Base-by-base conservation (phyloP, 1,140 invertebrate species). In the Trialeurodes vaporariorum region DNA sequence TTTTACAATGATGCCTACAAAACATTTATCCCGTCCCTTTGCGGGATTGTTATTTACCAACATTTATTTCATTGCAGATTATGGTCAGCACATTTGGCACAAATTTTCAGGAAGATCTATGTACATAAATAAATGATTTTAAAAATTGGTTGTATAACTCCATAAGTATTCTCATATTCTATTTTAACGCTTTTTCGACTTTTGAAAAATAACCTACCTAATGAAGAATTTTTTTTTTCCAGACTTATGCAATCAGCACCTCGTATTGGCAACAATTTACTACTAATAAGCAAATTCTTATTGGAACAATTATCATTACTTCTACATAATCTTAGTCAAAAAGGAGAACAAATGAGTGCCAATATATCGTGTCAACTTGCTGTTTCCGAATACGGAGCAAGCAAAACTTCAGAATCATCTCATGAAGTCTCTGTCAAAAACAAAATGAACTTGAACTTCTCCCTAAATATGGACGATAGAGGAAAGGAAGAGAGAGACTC, bases 281-380 rank as follows among this genome's bases (percentile, higher is more conserved):
- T 80, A 67, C 78, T 82, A 67, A 72, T 85, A 70, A 81, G 79
- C 69, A 78, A 80, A 76, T 84, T 81, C 68, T 77, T 85, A 25
- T 76, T 85, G 70, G 78, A 85, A 40, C 81, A 85, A 68, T 65
- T 86, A 59, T 78, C 75, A 26, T 67, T 72, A 62, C 59, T 74
- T 2, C 61, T 73, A n/a, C 64, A 71, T 27, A 64, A 74, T 24
- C 23, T 78, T 17, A 73, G 73, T 1, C 81, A 81, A 63, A 75
- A 78, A 23, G 81, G 83, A 69, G 77, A 81, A 61, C 76, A 49
- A 17, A 49, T 84, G 22, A 81, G 80, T 69, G 82, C 84, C 22
- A 84, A 81, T 75, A 83, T 89, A 66, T 83, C 83, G 21, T 89
- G 85, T 73, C 85, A 87, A 72, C 75, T 90, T 24, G 85, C 84